Base-by-base conservation (phyloP, 2,113 vertebrate genomes). In the Anguilla japonica region DNA sequence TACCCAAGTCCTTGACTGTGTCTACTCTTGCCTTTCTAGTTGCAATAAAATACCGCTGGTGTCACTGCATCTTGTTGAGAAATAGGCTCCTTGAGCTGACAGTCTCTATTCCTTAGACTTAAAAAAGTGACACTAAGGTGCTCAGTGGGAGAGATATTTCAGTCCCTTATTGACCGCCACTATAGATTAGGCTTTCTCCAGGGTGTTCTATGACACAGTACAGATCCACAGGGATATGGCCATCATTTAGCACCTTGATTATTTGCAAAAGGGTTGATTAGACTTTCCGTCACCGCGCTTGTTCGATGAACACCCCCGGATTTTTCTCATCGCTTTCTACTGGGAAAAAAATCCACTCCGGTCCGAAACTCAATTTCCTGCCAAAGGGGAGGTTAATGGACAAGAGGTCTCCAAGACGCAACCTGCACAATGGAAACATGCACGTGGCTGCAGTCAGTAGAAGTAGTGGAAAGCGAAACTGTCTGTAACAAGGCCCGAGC, bases 161-260 rank as follows among this genome's bases (percentile, higher is more conserved):
- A 86, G 85, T 20, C 26, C 29, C 46, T 81, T 86, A 86, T 86
- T 86, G 79, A 86, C 86, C 67, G 16, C 18, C 11, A 20, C 57
- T 87, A 75, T 53, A 87, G 81, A 82, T 63, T 82, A 53, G 40
- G 40, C 57, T 78, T 50, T 87, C 81, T 83, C 86, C 60, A 75
- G 86, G 86, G 63, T n/a, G 9, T 53, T 83, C 63, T 83, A 83
- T 50, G 86, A 63, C 81, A 40, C 63, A 0, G 40, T 26, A 53
- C 56, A 57, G 53, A 53, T 50, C 41, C 63, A 40, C 63, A 40
- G 81, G 57, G 40, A 53, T 20, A 83, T 7, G 60, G 63, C 46
- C 43, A 75, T 83, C 82, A 86, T 86, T 86, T 71, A 50, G 80
- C n/a, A 7, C 34, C 43, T 85, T 85, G 75, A 85, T 85, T 85